phyloP scores from a whole-genome alignment of 53 echinoderm and acorn worm genomes.

The Crossaster papposus region DNA sequence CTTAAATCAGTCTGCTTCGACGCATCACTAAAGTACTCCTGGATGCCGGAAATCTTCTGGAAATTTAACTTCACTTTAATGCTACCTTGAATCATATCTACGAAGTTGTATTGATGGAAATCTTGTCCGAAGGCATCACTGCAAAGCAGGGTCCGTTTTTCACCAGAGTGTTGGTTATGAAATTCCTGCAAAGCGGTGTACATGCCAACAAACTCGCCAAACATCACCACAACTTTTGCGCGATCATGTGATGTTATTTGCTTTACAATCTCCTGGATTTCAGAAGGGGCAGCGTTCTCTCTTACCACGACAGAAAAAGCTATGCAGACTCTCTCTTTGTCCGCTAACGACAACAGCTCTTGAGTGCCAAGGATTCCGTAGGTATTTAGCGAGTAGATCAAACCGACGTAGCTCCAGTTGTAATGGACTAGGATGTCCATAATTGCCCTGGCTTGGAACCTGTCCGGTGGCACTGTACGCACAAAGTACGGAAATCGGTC shows the following conservation, averaged over 20 bases:
- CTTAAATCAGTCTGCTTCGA: not conserved
- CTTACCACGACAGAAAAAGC: slow-evolving; percentile 28
- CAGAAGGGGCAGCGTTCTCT: not conserved
- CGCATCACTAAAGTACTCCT: slow-evolving; percentile 4
- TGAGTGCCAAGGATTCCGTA: slow-evolving; percentile 47
- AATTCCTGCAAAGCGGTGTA: slow-evolving; percentile 1
- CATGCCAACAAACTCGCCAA: slow-evolving; percentile 8
- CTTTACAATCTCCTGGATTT: slow-evolving; percentile 11
- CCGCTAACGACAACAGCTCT: slow-evolving; percentile 14
- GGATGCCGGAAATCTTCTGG: slow-evolving; percentile 7
- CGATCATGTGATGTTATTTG: not conserved
- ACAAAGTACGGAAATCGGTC: slow-evolving; percentile 53
- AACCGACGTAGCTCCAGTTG: slow-evolving; percentile 44
- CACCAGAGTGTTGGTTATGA: not conserved
- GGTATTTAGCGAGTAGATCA: slow-evolving; percentile 34
- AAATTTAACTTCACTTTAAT: not conserved
- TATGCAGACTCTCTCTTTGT: slow-evolving; percentile 36
- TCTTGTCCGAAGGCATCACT: slow-evolving; percentile 7
- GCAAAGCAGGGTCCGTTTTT: not conserved
- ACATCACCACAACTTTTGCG: slow-evolving; percentile 46
- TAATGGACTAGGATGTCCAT: slow-evolving; percentile 44
- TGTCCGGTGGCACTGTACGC: slow-evolving; percentile 59
- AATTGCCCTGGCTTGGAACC: slow-evolving; percentile 48
- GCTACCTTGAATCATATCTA: not conserved
- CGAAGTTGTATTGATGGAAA: not conserved